A percentile compares a stretch with the other conserved stretches of the same genome.
Conservation (phyloP, 2,888 invertebrate genomes). For the Pegoplata infirma region DNA sequence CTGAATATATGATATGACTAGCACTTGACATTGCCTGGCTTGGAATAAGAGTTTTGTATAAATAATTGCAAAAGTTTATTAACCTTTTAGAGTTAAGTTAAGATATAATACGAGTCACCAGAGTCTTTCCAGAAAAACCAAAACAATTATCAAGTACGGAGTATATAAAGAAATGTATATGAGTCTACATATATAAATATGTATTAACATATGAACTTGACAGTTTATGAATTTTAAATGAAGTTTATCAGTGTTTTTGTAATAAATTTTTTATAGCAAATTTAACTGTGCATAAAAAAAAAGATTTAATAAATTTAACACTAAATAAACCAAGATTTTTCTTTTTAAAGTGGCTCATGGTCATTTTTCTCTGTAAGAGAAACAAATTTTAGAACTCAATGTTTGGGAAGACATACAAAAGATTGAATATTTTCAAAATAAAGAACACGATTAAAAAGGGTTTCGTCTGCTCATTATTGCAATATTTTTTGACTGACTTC, state of each 20-base stretch:
- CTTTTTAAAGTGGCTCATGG: too few species aligned
- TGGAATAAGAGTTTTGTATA: slow-evolving; percentile 14
- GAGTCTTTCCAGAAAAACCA: slow-evolving; percentile 4
- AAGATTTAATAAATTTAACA: slow-evolving; percentile 1
- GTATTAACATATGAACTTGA: slow-evolving; percentile 22
- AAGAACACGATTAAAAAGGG: too few species aligned
- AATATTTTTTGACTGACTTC: too few species aligned
- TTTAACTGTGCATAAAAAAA: not conserved
- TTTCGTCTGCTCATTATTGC: too few species aligned
- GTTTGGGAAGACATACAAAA: too few species aligned
- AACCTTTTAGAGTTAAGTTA: slow-evolving; percentile 47
- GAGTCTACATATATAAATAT: not conserved
- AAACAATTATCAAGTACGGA: slow-evolving; percentile 33
- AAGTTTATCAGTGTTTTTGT: slow-evolving; percentile 27
- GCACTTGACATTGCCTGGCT: slow-evolving; percentile 28
- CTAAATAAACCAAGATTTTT: not conserved
- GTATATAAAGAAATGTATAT: too few species aligned
- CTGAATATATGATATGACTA: not conserved
- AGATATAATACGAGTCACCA: slow-evolving; percentile 11
- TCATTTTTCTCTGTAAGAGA: too few species aligned
- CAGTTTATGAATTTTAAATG: not conserved
- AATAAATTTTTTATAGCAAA: not conserved
- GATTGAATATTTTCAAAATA: too few species aligned
- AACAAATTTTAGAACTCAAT: too few species aligned
- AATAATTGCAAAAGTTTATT: slow-evolving; percentile 50